These are phyloP conservation scores for Microcebus lehilahytsara DNA, from an alignment of 2,113 vertebrate genomes.

Conservation along the genomic window DNA sequence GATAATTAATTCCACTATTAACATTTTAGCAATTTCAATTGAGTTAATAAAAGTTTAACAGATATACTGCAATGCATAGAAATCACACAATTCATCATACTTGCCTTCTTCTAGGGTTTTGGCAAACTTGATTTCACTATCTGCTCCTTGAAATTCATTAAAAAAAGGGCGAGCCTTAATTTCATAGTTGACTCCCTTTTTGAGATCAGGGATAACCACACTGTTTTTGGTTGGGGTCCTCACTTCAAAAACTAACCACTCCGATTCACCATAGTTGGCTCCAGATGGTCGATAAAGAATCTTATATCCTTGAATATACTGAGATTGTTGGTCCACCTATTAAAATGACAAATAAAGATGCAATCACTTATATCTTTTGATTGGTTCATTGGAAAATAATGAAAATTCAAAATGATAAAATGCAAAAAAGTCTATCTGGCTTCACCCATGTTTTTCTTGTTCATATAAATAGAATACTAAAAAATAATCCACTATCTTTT, in stretches of 20 bases:
- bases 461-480: background rate
- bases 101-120: slow-evolving; percentile 98
- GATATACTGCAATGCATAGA: background rate
- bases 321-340: slow-evolving; percentile 98
- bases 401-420: background rate
- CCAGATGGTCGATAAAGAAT: slow-evolving; percentile 93
- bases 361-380: background rate
- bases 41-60: background rate
- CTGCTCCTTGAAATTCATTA: slow-evolving; percentile 98
- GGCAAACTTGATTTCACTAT: slow-evolving; percentile 96
- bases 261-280: slow-evolving; percentile 86
- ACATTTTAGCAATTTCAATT: background rate
- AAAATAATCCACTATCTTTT: background rate
- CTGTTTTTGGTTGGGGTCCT: slow-evolving; percentile 93
- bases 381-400: background rate
- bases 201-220: slow-evolving; percentile 91
- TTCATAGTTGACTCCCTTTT: slow-evolving; percentile 95
- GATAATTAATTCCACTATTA: background rate
- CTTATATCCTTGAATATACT: slow-evolving; percentile 98
- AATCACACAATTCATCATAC: slow-evolving; percentile 59
- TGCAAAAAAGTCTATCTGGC: background rate
- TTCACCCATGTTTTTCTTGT: background rate
- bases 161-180: slow-evolving; percentile 98
- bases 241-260: slow-evolving; percentile 97
- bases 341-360: slow-evolving; percentile 32